A percentile compares a stretch with the other conserved stretches of the same genome.
These are phyloP conservation scores for Pteruthius melanotis DNA, from an alignment of 2,113 vertebrate species.

Conservation along the genomic window DNA sequence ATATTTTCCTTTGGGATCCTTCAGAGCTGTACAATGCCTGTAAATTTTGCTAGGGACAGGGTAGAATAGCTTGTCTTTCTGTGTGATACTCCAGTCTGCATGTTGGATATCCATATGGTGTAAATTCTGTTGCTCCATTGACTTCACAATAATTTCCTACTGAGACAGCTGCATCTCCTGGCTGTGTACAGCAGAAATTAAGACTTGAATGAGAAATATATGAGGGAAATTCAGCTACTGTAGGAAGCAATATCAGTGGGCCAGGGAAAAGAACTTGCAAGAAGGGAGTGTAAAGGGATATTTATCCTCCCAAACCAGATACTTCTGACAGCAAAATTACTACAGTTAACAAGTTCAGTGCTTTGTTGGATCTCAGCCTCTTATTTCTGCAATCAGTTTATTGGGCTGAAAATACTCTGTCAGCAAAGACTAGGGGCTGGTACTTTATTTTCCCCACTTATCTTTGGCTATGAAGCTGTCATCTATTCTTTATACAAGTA, in stretches of 20 bases:
- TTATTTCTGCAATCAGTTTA: background rate
- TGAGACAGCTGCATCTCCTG: slow-evolving; percentile 27
- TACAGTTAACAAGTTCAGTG: background rate
- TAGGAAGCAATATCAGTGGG: background rate
- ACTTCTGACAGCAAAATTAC: background rate
- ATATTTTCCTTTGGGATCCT: background rate
- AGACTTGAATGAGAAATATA: background rate
- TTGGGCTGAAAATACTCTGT: background rate
- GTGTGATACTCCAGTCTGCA: background rate
- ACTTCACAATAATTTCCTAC: slow-evolving; percentile 11
- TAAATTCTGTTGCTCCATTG: background rate
- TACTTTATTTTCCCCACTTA: background rate
- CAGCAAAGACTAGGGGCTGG: background rate
- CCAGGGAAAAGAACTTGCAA: background rate
- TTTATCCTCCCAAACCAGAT: background rate
- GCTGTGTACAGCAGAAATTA: background rate
- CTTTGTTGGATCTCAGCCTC: background rate
- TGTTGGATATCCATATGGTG: background rate
- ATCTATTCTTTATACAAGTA: background rate
- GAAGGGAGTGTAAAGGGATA: background rate
- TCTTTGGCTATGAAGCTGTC: background rate
- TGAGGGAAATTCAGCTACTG: background rate
- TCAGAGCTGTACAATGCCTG: background rate
- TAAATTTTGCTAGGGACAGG: background rate
- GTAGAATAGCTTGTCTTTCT: background rate